A percentile compares a stretch with the other conserved stretches of the same genome.
Conservation (phyloP, 1,140 invertebrate genomes). For the Drosophila quadrilineata region DNA sequence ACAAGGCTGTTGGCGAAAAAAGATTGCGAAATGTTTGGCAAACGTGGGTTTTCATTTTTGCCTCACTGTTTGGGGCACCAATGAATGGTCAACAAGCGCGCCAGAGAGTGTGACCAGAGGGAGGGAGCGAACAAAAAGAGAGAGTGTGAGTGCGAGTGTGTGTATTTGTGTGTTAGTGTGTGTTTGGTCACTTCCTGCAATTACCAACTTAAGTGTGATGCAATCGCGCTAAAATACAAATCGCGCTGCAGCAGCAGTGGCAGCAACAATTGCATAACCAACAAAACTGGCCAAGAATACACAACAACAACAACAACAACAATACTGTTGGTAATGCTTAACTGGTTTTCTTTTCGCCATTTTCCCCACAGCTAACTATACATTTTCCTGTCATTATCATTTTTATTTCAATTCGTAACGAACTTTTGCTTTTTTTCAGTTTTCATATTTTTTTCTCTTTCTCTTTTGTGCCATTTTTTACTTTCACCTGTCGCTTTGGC, state of each 20-base stretch:
- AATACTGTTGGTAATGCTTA: conserved; percentile 27
- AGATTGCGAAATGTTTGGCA: conserved; percentile 37
- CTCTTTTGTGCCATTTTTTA: no score
- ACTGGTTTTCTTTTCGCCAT: conserved; percentile 53
- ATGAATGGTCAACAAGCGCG: conserved; percentile 2
- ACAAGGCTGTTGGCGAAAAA: conserved; percentile 18
- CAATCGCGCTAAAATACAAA: conserved; percentile 40
- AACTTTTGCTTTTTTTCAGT: conserved; percentile 29
- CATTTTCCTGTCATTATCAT: no score
- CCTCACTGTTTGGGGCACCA: no score
- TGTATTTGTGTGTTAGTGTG: conserved; percentile 9
- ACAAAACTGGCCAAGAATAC: conserved; percentile 75
- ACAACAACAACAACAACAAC: conserved; percentile 22
- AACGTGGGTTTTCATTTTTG: conserved; percentile 7
- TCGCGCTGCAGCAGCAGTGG: conserved; percentile 14
- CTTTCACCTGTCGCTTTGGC: conserved; percentile 40
- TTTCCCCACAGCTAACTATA: no score
- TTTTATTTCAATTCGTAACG: conserved; percentile 42
- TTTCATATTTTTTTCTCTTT: no score
- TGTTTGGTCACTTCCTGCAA: conserved; percentile 57
- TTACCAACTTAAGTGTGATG: conserved; percentile 61
- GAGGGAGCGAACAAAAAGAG: no score
- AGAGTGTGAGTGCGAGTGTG: conserved; percentile 4
- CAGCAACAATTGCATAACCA: conserved; percentile 57
- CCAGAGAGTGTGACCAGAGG: not conserved